Evolutionary conservation across 37 sponge, comb jelly and placozoan species (phyloP).

Genomic region (Oopsacas minuta): DNA sequence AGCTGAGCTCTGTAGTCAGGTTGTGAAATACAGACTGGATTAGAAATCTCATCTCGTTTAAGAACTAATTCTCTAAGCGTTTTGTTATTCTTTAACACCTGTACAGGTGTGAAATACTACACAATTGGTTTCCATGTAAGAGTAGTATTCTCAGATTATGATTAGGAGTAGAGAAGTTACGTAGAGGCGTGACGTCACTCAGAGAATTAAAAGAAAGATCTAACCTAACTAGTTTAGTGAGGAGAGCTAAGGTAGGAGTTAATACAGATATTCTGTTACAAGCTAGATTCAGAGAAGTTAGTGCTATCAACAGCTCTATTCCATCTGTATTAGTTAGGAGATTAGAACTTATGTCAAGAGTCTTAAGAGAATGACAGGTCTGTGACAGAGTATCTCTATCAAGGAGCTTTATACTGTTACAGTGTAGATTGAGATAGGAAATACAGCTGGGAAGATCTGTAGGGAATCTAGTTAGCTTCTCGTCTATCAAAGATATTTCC

Average conservation of each 20-base stretch:
- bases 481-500: background rate
- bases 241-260: background rate
- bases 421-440: background rate
- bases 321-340: background rate
- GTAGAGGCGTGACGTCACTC: slow-evolving; percentile 2
- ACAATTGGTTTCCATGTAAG: background rate
- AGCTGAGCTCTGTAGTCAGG: background rate
- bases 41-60: background rate
- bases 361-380: background rate
- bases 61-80: background rate
- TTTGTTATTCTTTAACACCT: background rate
- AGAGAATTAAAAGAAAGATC: background rate
- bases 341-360: background rate
- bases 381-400: background rate
- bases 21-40: background rate
- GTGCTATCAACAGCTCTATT: background rate
- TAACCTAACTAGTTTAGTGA: background rate
- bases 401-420: background rate
- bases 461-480: background rate
- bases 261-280: background rate
- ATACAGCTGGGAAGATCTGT: background rate
- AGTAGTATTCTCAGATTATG: background rate
- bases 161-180: background rate
- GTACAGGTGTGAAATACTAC: background rate
- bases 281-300: background rate